Evolutionary conservation across 1,140 invertebrate genomes (phyloP).

Genomic region (Drosophila virilis): DNA sequence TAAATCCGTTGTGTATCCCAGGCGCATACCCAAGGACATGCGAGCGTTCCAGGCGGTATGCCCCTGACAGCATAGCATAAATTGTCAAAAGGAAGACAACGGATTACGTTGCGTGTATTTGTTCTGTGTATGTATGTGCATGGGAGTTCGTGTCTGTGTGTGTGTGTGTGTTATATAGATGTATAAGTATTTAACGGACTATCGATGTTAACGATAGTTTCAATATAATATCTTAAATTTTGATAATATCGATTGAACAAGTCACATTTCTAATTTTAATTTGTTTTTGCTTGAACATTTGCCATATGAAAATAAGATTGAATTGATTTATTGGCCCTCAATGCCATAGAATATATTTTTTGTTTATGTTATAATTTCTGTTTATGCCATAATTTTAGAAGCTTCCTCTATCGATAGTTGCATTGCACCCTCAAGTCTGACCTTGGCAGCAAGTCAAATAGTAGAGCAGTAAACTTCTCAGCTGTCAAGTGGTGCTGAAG

Average conservation of each 20-base stretch:
- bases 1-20: not conserved
- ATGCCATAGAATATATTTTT: not conserved
- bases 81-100: constrained; percentile 75
- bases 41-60: constrained; percentile 14
- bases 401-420: too few relatives aligned
- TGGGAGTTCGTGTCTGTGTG: constrained; percentile 21
- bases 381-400: too few relatives aligned
- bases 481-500: constrained; percentile 9
- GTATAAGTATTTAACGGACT: not conserved
- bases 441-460: constrained; percentile 5
- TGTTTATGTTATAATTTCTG: not conserved
- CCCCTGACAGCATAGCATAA: constrained; percentile 54
- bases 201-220: constrained; percentile 23
- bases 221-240: not conserved
- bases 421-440: not conserved
- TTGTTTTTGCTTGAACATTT: too few relatives aligned
- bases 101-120: constrained; percentile 55
- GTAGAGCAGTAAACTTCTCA: not conserved
- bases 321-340: not conserved
- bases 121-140: constrained; percentile 24
- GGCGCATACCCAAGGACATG: constrained; percentile 26
- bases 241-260: too few relatives aligned
- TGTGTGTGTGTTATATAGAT: constrained; percentile 13
- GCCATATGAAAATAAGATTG: too few relatives aligned
- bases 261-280: too few relatives aligned